These are phyloP conservation scores for Tokudaia tokunoshimensis DNA, from an alignment of 2,797 vertebrate genomes.

Conservation along the genomic window DNA sequence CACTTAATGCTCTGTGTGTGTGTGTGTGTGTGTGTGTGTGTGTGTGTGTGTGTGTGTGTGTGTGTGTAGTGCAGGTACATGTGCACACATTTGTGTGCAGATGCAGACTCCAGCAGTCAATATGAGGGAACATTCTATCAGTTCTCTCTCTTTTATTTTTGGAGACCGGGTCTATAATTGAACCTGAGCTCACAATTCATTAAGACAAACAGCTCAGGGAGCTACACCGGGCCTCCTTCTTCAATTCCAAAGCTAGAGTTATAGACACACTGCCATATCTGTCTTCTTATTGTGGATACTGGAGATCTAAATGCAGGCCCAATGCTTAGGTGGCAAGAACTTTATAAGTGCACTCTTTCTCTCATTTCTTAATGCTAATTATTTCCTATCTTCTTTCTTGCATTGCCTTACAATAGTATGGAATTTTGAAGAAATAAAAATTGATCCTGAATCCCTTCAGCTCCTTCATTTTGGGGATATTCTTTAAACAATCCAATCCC, in stretches of 20 bases:
- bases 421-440: neutral
- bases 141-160: neutral
- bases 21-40: neutral
- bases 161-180: neutral
- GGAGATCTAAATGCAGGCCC: neutral
- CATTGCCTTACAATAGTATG: neutral
- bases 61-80: too few species aligned
- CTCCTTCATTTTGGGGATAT: neutral
- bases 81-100: neutral
- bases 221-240: too few species aligned
- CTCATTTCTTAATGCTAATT: neutral
- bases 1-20: neutral
- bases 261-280: neutral
- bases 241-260: neutral
- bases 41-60: neutral
- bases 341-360: neutral
- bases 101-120: neutral
- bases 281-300: neutral
- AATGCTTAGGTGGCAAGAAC: neutral
- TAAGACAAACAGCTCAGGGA: neutral
- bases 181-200: neutral
- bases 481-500: neutral
- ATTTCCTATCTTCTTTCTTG: neutral
- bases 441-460: neutral
- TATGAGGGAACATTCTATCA: neutral